A percentile compares a stretch with the other conserved stretches of the same genome.
Conservation (phyloP, 2,113 vertebrate species). For the Rhea americana region DNA sequence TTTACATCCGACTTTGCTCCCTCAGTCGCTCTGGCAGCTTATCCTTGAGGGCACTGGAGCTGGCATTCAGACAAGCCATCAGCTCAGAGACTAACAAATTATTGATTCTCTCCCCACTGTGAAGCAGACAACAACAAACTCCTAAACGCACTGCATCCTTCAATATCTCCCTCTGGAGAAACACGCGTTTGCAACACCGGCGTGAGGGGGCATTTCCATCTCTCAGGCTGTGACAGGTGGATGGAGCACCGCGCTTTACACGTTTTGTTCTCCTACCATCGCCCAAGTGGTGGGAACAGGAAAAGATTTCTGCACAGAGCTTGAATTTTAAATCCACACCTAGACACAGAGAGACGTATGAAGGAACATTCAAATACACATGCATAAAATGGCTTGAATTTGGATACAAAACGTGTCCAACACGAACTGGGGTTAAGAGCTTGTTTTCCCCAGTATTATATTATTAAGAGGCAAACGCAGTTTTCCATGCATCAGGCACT, state of each 20-base stretch:
- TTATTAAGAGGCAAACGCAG: slow-evolving; percentile 5
- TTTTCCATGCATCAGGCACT: background rate
- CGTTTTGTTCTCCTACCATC: background rate
- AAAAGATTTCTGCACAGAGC: background rate
- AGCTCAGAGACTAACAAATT: slow-evolving; percentile 58
- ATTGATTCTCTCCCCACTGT: slow-evolving; percentile 56
- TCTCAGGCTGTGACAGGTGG: background rate
- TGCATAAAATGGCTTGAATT: background rate
- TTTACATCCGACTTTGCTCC: slow-evolving; percentile 41
- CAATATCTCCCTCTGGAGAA: slow-evolving; percentile 34
- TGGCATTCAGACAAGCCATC: slow-evolving; percentile 35
- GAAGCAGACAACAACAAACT: slow-evolving; percentile 44
- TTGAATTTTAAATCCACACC: background rate
- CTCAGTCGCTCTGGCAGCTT: slow-evolving; percentile 57
- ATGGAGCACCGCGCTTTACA: background rate
- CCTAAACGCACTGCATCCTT: slow-evolving; percentile 44
- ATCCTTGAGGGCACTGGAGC: slow-evolving; percentile 35
- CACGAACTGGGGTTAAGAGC: slow-evolving; percentile 3
- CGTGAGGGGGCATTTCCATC: background rate
- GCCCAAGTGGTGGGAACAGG: background rate
- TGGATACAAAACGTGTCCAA: background rate
- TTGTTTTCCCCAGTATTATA: slow-evolving; percentile 3
- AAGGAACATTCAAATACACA: background rate
- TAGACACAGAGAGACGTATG: accelerated
- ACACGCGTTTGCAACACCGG: background rate